Conservation (phyloP, 1,140 invertebrate genomes). For the Papilio dardanus region DNA sequence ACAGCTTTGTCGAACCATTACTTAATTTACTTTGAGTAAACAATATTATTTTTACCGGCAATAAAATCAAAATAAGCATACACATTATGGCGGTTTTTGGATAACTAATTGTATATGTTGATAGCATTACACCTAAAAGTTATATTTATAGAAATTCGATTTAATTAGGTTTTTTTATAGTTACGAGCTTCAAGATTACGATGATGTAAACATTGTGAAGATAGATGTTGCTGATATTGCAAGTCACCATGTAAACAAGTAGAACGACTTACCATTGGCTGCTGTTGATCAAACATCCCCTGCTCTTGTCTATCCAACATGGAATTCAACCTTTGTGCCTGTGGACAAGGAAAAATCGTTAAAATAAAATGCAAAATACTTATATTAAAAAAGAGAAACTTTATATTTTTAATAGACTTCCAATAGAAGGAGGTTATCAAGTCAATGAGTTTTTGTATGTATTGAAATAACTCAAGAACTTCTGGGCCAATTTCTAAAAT, state of each 20-base stretch:
- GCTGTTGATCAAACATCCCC: conserved; percentile 79
- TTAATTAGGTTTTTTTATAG: background rate
- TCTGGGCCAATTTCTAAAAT: no score
- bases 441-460: no score
- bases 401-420: no score
- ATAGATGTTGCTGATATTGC: background rate
- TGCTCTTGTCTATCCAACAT: conserved; percentile 84
- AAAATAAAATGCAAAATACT: no score
- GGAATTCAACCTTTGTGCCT: conserved; percentile 85
- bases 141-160: background rate
- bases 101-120: no score
- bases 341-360: conserved; percentile 41
- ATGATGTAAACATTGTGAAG: background rate
- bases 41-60: no score
- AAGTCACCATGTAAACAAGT: background rate
- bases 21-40: background rate
- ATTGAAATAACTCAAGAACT: no score
- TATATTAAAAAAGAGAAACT: no score
- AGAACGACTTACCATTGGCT: conserved; percentile 75
- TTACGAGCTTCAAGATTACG: no score
- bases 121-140: background rate
- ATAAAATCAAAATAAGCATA: no score
- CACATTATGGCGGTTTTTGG: no score
- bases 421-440: no score
- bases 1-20: background rate